Evolutionary conservation across 2,888 invertebrate genomes (phyloP).

Genomic region (Epinotia bilunana): DNA sequence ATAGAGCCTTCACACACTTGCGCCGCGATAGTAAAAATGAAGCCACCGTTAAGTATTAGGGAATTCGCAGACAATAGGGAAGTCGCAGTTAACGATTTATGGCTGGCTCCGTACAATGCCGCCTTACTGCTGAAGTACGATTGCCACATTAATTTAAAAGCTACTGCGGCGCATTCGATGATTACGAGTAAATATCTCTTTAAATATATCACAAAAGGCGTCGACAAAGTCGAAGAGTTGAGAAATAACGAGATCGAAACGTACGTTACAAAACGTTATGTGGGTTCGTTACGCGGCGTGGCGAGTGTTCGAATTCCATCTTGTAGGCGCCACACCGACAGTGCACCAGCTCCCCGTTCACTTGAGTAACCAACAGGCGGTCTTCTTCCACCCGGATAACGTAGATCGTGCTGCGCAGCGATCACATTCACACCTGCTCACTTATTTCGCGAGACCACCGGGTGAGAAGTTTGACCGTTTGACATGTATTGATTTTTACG

Average conservation of each 20-base stretch:
- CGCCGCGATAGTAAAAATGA: not conserved
- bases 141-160: constrained; percentile 1
- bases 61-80: constrained; percentile 2
- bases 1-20: not conserved
- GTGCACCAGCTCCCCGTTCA: not conserved
- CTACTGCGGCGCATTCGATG: not conserved
- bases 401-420: not conserved
- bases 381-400: not conserved
- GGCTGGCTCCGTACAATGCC: constrained; percentile 2
- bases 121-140: constrained; percentile 7
- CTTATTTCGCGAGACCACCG: not conserved
- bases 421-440: not conserved
- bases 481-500: not conserved
- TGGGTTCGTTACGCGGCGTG: constrained; percentile 14
- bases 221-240: not conserved
- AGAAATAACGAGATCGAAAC: not conserved
- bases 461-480: no score
- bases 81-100: not conserved
- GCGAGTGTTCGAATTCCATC: not conserved
- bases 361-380: not conserved
- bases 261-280: not conserved
- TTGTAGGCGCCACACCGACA: not conserved
- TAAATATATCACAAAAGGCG: constrained; percentile 8
- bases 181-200: not conserved
- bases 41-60: not conserved